A percentile compares a stretch with the other conserved stretches of the same genome.
Evolutionary conservation across 2,113 vertebrate genomes (phyloP).

Genomic region (Ictalurus punctatus): DNA sequence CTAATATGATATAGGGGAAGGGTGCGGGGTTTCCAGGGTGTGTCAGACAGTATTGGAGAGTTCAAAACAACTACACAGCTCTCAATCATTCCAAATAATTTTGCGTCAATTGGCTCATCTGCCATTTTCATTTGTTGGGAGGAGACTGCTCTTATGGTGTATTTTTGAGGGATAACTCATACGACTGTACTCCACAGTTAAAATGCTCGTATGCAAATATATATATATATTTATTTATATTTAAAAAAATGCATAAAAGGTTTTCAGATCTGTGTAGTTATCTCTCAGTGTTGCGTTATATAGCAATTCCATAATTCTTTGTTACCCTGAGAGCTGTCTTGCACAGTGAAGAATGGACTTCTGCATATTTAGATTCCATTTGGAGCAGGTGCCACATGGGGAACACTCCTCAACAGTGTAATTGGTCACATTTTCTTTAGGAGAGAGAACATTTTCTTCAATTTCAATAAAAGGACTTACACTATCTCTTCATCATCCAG

Average conservation of each 20-base stretch:
- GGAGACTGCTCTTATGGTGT: neutral
- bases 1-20: neutral
- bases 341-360: neutral
- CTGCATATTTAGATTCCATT: constrained; percentile 11
- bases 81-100: neutral
- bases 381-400: neutral
- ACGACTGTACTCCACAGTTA: neutral
- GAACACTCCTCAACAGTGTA: neutral
- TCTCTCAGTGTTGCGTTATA: neutral
- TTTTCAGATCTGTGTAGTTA: neutral
- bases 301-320: neutral
- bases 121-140: neutral
- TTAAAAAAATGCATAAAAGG: neutral
- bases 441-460: neutral
- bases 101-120: neutral
- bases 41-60: neutral
- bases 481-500: neutral
- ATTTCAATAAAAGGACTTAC: neutral
- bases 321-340: neutral
- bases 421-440: constrained; percentile 12
- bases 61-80: neutral
- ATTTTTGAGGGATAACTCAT: neutral
- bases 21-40: neutral
- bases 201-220: neutral
- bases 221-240: no score